Percentiles rank a stretch among this genome's conserved stretches.
These are phyloP conservation scores for Intellagama lesueurii DNA, from an alignment of 2,797 vertebrate genomes.

Conservation along the genomic window DNA sequence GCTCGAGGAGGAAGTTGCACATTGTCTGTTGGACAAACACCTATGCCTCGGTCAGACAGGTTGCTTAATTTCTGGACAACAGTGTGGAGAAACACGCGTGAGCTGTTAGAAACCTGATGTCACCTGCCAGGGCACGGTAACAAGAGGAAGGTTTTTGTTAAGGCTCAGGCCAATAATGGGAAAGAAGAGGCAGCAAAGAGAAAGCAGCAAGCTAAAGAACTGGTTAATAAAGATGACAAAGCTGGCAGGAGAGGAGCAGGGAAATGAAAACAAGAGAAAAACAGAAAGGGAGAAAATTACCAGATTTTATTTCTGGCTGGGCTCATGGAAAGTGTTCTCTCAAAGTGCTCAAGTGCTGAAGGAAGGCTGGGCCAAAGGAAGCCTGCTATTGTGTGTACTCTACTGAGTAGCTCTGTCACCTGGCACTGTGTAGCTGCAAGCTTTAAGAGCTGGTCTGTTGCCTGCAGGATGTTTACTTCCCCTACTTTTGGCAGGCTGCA, in stretches of 20 bases:
- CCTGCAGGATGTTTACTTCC: slow-evolving; percentile 73
- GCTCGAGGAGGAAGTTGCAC: background rate
- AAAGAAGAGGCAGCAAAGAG: background rate
- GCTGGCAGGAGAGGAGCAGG: background rate
- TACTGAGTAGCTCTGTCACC: slow-evolving; percentile 58
- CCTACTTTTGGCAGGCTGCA: slow-evolving; percentile 50
- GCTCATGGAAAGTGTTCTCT: slow-evolving; percentile 71
- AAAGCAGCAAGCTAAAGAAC: background rate
- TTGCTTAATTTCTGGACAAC: background rate
- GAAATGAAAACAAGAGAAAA: background rate
- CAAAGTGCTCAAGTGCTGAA: slow-evolving; percentile 47
- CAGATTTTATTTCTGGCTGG: slow-evolving; percentile 58
- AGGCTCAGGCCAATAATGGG: background rate
- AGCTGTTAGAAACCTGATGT: fast-evolving
- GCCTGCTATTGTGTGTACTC: slow-evolving; percentile 58
- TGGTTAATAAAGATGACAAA: background rate
- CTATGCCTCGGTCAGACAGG: background rate
- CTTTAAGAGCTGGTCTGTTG: slow-evolving; percentile 47
- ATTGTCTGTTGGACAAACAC: background rate
- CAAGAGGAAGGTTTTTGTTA: background rate
- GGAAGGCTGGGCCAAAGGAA: slow-evolving; percentile 72
- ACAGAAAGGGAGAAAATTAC: fast-evolving
- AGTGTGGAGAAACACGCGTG: background rate
- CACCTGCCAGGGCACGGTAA: background rate
- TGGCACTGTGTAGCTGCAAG: slow-evolving; percentile 55